Conservation (phyloP, 2,888 invertebrate genomes). For the Panzeria rudis region DNA sequence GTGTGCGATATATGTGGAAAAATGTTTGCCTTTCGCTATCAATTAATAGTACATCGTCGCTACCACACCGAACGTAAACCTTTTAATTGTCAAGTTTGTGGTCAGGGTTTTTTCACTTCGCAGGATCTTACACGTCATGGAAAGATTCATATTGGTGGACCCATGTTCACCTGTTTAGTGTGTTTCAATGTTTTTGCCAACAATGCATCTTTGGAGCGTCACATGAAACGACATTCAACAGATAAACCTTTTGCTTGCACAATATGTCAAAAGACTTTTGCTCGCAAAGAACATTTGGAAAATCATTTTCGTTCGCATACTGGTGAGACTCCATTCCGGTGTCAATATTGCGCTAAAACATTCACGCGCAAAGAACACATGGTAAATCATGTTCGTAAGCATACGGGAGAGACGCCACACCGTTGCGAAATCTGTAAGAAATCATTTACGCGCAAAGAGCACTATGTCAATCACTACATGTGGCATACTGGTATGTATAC, state of each 20-base stretch:
- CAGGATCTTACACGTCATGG: conserved; percentile 92
- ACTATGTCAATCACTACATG: conserved; percentile 93
- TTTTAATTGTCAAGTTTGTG: conserved; percentile 92
- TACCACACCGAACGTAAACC: conserved; percentile 94
- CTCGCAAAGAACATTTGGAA: conserved; percentile 93
- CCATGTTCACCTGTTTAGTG: conserved; percentile 89
- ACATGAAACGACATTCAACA: conserved; percentile 91
- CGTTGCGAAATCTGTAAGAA: conserved; percentile 94
- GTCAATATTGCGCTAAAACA: conserved; percentile 92
- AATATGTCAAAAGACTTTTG: conserved; percentile 93
- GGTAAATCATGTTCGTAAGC: conserved; percentile 92
- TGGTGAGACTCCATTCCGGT: conserved; percentile 93
- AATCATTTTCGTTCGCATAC: conserved; percentile 93
- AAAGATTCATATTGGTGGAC: conserved; percentile 92
- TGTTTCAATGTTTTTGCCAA: conserved; percentile 91
- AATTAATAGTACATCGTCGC: conserved; percentile 93
- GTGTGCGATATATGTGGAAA: conserved; percentile 94
- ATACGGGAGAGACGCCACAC: conserved; percentile 93
- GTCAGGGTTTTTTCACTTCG: conserved; percentile 91
- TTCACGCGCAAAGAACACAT: conserved; percentile 94
- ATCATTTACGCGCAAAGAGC: conserved; percentile 93
- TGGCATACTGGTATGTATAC: conserved; percentile 86
- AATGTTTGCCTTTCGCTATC: conserved; percentile 94
- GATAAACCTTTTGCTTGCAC: conserved; percentile 94
- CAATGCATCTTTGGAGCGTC: conserved; percentile 88